Base-by-base conservation (phyloP, 2,113 vertebrate species). In the Petromus typicus region DNA sequence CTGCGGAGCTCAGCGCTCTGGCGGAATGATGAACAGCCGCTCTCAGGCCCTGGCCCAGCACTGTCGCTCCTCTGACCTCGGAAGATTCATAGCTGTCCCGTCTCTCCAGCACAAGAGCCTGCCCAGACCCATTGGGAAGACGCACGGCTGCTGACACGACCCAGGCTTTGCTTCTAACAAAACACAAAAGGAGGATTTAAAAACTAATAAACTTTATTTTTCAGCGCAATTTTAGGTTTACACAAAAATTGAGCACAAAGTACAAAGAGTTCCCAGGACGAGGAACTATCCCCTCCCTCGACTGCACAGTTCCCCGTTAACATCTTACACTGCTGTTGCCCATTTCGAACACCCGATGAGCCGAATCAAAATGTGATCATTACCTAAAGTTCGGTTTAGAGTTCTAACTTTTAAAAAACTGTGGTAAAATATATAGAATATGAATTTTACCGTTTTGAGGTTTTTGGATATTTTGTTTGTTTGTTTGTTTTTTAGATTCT, bases 141-240 rank as follows among this genome's bases (percentile, higher is more conserved):
- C 43, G 40, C 51, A 0, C n/a, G 43, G 40, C 13, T 22, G 87
- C 7, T 82, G 92, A 95, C 61, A 75, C 48, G 32, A 27, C 43
- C 85, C 92, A 92, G 95, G 30, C 64, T 76, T 56, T 37, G 56
- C 59, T 87, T 81, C 23, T 32, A 80, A 63, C 17, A 22, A 63
- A 84, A 80, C 90, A 25, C 83, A 30, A 95, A 88, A 64, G 9
- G 69, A 81, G 66, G 34, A 61, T 34, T 43, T 17, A 6, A 56
- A 81, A 86, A 78, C 4, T 0, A 56, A 79, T 16, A 37, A 75
- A 13, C 59, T 54, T 92, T 40, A 67, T 82, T 57, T 88, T 90
- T 59, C 13, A 78, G 32, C 66, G 56, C 4, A 9, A 57, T 48
- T 78, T 75, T 61, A 45, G 66, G 73, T 82, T 67, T 51, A 89